Percentiles rank a stretch among this genome's conserved stretches.
phyloP scores from a whole-genome alignment of 2,113 vertebrate genomes.

The Ceyx cyanopectus region DNA sequence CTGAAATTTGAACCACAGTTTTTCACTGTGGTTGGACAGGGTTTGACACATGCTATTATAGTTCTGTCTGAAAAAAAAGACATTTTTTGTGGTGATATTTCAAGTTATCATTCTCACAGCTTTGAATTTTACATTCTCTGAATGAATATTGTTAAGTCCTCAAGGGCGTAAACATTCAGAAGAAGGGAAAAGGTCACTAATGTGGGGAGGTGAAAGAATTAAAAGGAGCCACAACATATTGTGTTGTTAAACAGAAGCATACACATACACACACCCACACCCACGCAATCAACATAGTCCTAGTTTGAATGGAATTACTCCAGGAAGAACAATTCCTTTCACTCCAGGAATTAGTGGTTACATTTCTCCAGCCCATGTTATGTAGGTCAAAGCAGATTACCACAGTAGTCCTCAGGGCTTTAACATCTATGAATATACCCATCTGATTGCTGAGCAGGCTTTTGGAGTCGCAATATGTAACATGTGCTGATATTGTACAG shows the following conservation, averaged over 20 bases:
- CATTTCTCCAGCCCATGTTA: conserved; percentile 51
- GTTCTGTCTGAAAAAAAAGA: neutral
- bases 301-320: conserved; percentile 41
- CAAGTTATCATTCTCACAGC: neutral
- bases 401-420: conserved; percentile 5
- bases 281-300: neutral
- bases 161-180: neutral
- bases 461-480: neutral
- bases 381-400: conserved; percentile 66
- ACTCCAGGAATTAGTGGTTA: conserved; percentile 53
- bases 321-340: conserved; percentile 27
- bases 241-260: neutral
- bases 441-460: conserved; percentile 37
- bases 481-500: neutral
- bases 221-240: neutral
- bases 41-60: neutral
- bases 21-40: neutral
- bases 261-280: neutral
- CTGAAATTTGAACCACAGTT: neutral
- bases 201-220: conserved; percentile 16
- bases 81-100: neutral
- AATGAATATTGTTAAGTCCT: conserved; percentile 27
- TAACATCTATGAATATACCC: conserved; percentile 59
- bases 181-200: neutral
- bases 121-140: conserved; percentile 13